phyloP scores from a whole-genome alignment of 2,888 invertebrate species.

The Troides oblongomaculatus region DNA sequence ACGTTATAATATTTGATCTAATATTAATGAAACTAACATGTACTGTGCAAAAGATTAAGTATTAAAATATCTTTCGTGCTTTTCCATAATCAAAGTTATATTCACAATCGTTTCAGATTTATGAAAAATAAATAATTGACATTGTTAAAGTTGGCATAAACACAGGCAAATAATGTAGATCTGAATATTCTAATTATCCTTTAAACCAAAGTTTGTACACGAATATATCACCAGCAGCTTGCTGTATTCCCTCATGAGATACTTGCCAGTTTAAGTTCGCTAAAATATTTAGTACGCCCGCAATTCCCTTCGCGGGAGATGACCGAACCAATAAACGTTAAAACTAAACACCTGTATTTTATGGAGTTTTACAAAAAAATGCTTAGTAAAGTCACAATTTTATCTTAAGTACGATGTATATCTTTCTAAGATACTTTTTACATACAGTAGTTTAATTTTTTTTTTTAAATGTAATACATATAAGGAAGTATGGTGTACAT shows the following conservation, averaged over 20 bases:
- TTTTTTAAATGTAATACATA: not conserved
- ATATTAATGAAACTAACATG: too few relatives aligned
- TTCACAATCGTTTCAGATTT: not conserved
- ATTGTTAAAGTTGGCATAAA: not conserved
- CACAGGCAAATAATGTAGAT: not conserved
- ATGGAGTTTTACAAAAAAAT: not conserved
- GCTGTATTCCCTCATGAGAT: constrained; percentile 2
- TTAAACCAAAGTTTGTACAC: not conserved
- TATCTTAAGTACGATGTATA: too few relatives aligned
- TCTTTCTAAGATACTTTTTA: not conserved
- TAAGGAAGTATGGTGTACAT: too few relatives aligned
- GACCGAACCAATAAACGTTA: not conserved
- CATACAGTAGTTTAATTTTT: not conserved
- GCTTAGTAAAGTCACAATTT: not conserved
- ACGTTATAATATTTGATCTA: too few relatives aligned
- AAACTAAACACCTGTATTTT: not conserved
- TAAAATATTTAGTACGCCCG: not conserved
- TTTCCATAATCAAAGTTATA: not conserved
- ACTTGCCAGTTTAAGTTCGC: constrained; percentile 1
- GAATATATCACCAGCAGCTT: not conserved
- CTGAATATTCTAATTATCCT: not conserved
- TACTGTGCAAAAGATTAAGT: too few relatives aligned
- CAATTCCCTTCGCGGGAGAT: not conserved
- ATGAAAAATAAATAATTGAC: not conserved
- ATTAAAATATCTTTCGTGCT: too few relatives aligned